Evolutionary conservation across 2,113 vertebrate species (phyloP), one percentile per base, ranked within the genome.

Genomic region (Pongo abelii): DNA sequence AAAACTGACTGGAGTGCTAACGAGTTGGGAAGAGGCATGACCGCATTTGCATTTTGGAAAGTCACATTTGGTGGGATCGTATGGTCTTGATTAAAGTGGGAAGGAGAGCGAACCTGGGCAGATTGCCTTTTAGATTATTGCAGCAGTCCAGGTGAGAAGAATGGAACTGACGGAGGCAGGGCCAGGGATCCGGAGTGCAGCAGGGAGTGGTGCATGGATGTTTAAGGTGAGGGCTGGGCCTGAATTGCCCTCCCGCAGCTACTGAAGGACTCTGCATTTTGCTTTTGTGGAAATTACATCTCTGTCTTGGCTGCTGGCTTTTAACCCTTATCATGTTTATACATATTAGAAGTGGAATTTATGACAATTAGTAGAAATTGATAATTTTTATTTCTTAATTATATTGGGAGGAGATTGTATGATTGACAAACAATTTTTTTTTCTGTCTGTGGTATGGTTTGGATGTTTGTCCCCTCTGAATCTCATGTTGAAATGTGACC

Each of bases 51-150:
- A 13, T 30, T 43, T 43, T 40, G 46, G 32, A 43, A 48, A 50
- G 81, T 23, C 8, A 3, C 6, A 2, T 17, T 2, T 11, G n/a
- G n/a, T 0, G 17, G 43, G 14, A 35, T 14, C 8, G 0, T 12
- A 9, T 1, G 8, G 52, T 35, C 40, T 30, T 27, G 17, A 11
- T 18, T 22, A 17, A 10, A 17, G 1, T 6, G n/a, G 59, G 20
- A n/a, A 30, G 25, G 25, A 79, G 27, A 27, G 17, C 0, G 46
- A 22, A 48, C 20, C 46, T 23, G 35, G 38, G 25, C 46, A 11
- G 77, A 35, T 35, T 20, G 35, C 35, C 25, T 48, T 46, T 16
- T 30, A 35, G 46, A 35, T 18, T 48, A 38, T 1, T 4, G 18
- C 18, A 1, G 48, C 1, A 40, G 27, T 23, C 52, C 83, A 6